These are phyloP conservation scores for Sciurus carolinensis DNA, from an alignment of 2,797 vertebrate genomes.

Conservation along the genomic window DNA sequence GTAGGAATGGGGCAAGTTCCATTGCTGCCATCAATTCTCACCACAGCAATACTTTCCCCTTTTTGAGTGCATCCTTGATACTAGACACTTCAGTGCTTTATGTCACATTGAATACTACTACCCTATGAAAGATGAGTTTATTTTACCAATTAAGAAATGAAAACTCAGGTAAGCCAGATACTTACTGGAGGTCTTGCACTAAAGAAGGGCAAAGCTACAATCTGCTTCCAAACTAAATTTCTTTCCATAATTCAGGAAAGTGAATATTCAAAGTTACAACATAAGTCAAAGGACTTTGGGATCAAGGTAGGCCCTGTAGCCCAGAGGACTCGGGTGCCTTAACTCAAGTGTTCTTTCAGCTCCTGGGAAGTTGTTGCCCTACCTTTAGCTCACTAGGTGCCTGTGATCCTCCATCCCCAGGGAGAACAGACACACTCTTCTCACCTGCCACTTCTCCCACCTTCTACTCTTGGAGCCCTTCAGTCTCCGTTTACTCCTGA, in stretches of 20 bases:
- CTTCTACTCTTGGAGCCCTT: not conserved
- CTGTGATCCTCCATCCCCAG: not conserved
- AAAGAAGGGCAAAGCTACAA: not conserved
- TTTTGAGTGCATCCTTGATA: not conserved
- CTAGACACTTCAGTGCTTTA: not conserved
- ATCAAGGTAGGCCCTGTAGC: not conserved
- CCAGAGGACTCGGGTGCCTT: not conserved
- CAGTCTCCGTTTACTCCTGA: not conserved
- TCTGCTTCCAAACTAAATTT: not conserved
- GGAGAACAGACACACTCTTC: not conserved
- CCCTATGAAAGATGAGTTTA: not conserved
- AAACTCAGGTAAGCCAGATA: not conserved
- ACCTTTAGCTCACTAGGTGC: not conserved
- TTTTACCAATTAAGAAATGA: conserved; percentile 1
- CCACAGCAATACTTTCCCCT: not conserved
- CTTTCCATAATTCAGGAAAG: not conserved
- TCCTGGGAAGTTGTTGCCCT: not conserved
- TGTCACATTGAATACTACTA: not conserved
- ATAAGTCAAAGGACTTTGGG: not conserved
- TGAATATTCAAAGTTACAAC: not conserved
- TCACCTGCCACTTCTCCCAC: not conserved
- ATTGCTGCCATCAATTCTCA: not conserved
- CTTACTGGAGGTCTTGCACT: not conserved
- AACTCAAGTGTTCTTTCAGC: not conserved
- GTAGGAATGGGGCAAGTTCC: not conserved